Evolutionary conservation across 2,113 vertebrate genomes (phyloP).

Genomic region (Malaclemys terrapin): DNA sequence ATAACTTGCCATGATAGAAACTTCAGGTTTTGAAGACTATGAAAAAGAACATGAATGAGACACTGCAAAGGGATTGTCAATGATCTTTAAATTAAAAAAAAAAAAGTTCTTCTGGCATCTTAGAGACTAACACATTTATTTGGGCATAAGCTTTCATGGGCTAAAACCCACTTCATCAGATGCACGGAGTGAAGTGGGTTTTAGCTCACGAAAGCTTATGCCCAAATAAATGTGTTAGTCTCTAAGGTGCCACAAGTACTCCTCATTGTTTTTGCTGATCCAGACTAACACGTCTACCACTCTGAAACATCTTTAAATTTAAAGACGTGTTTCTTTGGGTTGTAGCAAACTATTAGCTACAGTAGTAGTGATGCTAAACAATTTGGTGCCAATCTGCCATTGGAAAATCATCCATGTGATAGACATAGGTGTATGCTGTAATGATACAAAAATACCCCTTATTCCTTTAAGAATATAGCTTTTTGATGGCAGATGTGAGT

Average conservation of each 20-base stretch:
- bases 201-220: too few relatives aligned
- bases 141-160: too few relatives aligned
- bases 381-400: neutral
- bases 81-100: neutral
- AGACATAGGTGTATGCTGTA: neutral
- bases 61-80: fast-evolving
- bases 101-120: too few relatives aligned
- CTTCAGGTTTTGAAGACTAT: neutral
- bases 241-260: too few relatives aligned
- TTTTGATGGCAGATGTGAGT: neutral
- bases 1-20: neutral
- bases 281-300: too few relatives aligned
- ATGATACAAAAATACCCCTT: neutral
- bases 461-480: neutral
- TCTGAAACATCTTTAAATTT: neutral
- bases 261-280: too few relatives aligned
- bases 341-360: neutral
- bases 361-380: neutral
- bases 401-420: neutral
- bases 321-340: neutral
- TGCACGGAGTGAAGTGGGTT: too few relatives aligned
- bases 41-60: neutral
- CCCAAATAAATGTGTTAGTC: too few relatives aligned
- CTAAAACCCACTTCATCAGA: too few relatives aligned
- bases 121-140: too few relatives aligned